phyloP scores from a whole-genome alignment of 2,888 invertebrate species.

The Drosophila siamana region DNA sequence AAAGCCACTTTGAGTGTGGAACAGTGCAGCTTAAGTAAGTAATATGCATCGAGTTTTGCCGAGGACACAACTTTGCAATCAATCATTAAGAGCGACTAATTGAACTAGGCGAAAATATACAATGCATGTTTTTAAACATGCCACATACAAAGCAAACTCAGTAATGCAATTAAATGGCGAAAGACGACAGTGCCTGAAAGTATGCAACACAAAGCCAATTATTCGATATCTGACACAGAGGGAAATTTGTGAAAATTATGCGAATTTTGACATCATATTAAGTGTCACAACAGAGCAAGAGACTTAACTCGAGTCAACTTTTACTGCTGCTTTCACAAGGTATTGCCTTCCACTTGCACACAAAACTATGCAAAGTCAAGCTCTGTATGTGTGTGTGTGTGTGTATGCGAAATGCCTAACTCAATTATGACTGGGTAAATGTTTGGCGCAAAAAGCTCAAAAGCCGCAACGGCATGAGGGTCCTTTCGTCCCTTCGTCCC shows the following conservation, averaged over 20 bases:
- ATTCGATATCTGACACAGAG: conserved; percentile 27
- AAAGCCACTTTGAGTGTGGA: conserved; percentile 34
- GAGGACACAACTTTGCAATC: conserved; percentile 35
- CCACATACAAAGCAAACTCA: conserved; percentile 14
- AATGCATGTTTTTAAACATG: conserved; percentile 17
- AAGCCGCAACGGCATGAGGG: conserved; percentile 63
- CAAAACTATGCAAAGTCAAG: conserved; percentile 61
- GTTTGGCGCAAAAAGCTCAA: conserved; percentile 74
- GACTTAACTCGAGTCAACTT: conserved; percentile 36
- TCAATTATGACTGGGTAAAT: conserved; percentile 72
- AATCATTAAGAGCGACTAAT: conserved; percentile 59
- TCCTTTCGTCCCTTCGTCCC: conserved; percentile 6
- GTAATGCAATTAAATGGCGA: conserved; percentile 54
- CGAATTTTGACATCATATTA: conserved; percentile 53
- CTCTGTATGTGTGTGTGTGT: conserved; percentile 13
- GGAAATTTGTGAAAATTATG: conserved; percentile 44
- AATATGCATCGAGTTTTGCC: background rate
- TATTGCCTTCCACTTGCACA: too few species aligned
- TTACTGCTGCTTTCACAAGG: conserved; percentile 17
- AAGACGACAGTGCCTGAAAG: conserved; percentile 33
- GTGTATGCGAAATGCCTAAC: conserved; percentile 68
- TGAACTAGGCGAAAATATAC: conserved; percentile 27
- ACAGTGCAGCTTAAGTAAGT: background rate
- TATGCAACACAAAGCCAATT: conserved; percentile 61
- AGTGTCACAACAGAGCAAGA: conserved; percentile 43